Evolutionary conservation across 2,888 invertebrate species (phyloP).

Genomic region (Malthinus flaveolus): DNA sequence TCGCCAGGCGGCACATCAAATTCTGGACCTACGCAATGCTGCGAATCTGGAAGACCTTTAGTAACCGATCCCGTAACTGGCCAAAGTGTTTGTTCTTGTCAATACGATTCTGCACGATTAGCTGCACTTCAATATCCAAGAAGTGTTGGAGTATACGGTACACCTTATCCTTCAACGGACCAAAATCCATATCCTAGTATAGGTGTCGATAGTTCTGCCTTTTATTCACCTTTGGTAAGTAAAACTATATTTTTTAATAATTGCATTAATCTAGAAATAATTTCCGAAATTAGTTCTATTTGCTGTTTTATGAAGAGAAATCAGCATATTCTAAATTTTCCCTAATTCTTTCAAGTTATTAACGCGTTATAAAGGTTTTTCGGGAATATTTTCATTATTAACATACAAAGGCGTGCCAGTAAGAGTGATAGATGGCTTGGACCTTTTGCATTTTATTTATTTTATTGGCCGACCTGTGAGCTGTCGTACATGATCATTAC

Average conservation of each 20-base stretch:
- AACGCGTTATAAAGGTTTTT: too few relatives aligned
- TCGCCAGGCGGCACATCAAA: conserved; percentile 59
- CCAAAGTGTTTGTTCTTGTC: conserved; percentile 92
- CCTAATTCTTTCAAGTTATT: too few relatives aligned
- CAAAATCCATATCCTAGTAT: conserved; percentile 93
- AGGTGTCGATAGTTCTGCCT: conserved; percentile 91
- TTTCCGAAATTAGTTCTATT: too few relatives aligned
- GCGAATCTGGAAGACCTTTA: conserved; percentile 89
- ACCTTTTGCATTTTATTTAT: too few relatives aligned
- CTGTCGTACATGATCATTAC: too few relatives aligned
- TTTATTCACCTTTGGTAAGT: conserved; percentile 94
- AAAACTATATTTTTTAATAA: not conserved
- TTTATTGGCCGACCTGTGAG: too few relatives aligned
- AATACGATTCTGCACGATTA: conserved; percentile 86
- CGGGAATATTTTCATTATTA: too few relatives aligned
- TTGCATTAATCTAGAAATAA: too few relatives aligned
- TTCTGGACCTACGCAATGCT: conserved; percentile 63
- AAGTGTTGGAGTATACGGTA: conserved; percentile 80
- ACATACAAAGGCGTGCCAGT: too few relatives aligned
- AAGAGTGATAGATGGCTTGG: too few relatives aligned
- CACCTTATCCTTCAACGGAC: conserved; percentile 87
- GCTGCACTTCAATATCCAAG: conserved; percentile 83
- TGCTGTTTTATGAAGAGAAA: too few relatives aligned
- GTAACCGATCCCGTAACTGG: conserved; percentile 92
- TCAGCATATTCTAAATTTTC: too few relatives aligned